These are phyloP conservation scores for Petrosia ficiformis DNA, from an alignment of 37 sponge, comb jelly and placozoan genomes.

Conservation along the genomic window DNA sequence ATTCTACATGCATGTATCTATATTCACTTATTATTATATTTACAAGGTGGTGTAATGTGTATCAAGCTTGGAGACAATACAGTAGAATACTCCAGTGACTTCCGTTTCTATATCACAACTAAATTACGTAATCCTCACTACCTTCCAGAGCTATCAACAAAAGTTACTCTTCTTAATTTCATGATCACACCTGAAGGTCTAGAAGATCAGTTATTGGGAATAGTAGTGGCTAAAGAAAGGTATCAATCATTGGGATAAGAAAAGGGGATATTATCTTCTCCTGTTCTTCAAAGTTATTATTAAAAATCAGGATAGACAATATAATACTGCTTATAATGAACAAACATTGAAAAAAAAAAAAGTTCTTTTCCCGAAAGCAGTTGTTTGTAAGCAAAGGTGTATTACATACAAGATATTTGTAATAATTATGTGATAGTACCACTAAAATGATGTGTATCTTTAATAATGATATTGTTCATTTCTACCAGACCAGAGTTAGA, in stretches of 20 bases:
- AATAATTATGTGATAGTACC: too few species aligned
- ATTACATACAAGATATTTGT: too few species aligned
- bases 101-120: conserved; percentile 95
- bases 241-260: too few species aligned
- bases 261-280: neutral
- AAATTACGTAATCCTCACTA: conserved; percentile 99
- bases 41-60: conserved; percentile 84
- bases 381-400: too few species aligned
- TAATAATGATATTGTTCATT: neutral
- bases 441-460: neutral
- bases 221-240: conserved; percentile 98
- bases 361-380: too few species aligned
- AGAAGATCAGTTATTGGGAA: conserved; percentile 97
- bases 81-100: conserved; percentile 95
- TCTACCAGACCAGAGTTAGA: conserved; percentile 93
- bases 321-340: neutral
- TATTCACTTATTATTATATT: conserved; percentile 7
- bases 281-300: neutral
- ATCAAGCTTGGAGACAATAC: conserved; percentile 96
- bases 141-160: conserved; percentile 95
- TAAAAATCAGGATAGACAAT: neutral
- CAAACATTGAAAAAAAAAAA: too few species aligned
- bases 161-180: conserved; percentile 97
- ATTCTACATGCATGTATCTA: neutral
- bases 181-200: conserved; percentile 99